Evolutionary conservation across 2,797 vertebrate species (phyloP), one percentile per base, ranked within the genome.

Genomic region (Sebastolobus alascanus): DNA sequence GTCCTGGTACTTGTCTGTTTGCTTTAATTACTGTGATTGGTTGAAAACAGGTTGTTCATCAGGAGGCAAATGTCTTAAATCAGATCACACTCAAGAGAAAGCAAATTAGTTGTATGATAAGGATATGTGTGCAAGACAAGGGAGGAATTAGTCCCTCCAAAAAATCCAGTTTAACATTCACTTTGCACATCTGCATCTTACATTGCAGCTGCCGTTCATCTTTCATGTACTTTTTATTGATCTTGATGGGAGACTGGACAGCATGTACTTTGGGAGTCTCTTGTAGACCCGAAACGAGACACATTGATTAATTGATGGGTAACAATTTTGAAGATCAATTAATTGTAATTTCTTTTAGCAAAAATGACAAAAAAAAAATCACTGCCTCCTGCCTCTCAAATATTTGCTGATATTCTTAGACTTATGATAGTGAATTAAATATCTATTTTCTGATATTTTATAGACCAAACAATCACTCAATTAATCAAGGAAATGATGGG

Each of bases 11-110:
- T 89, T 87, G 73, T 90, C 73, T 74, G 46, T 89, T 88, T 86
- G 18, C 63, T 52, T 91, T 88, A 88, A 91, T 93, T 91, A 87
- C 74, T 87, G 76, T 73, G 68, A 87, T 77, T 85, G 72, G 63
- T 71, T 9, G 68, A 18, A 50, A 56, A 77, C 66, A 69, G 29
- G 70, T 37, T 88, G 82, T 87, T 90, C 67, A 75, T 92, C 72
- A 63, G 68, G 68, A 76, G 25, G 56, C 61, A 79, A 79, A 63
- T 66, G 56, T 74, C 52, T 81, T 78, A 50, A 71, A 80, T 61
- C 31, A 71, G 27, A 79, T 81, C 40, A 29, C 31, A 65, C 59
- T 38, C 14, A 70, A 12, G 25, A 77, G 8, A 71, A 68, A 50
- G 10, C 12, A 56, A 40, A 63, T 9, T 2, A 43, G 27, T 58